Base-by-base conservation (phyloP, 2,888 invertebrate species). In the Steinernema scapterisci region DNA sequence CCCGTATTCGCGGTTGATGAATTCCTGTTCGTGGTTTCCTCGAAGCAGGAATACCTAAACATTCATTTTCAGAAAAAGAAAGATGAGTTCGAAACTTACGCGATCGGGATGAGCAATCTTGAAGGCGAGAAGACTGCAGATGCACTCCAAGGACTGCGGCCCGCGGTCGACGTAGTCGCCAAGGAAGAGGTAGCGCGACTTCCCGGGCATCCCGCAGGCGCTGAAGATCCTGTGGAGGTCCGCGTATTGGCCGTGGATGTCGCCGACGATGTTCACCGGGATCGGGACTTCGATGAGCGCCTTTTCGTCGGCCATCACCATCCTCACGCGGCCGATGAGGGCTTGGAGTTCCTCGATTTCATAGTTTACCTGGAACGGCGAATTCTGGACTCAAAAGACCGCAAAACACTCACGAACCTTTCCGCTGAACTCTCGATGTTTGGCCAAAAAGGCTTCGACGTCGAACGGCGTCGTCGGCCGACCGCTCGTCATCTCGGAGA, bases 161-260 rank as follows among this genome's bases (percentile, higher is more conserved):
- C 79, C 79, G 11, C 79, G 76, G 54, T 79, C 79, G 9, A 79
- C 78, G 48, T 79, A 79, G 54, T 79, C 79, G 19, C 79, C 79
- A 13, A 79, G 56, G 73, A 79, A 79, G n/a, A 79, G 74, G 45
- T 73, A 79, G 23, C 73, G 73, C 3, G 48, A n/a, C 38, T 73
- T 48, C 16, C 72, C 75, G 1, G 79, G 79, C 43, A 44, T 31
- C 13, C 79, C 79, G 19, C 79, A n/a, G 13, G 75, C 56, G 31
- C 43, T 51, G 70, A 79, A 79, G 16, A 79, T 76, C 21, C 78
- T 71, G 21, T 79, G 78, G 38, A 79, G 70, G 71, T 79, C 79
- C 25, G 27, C n/a, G 46, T 71, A 78, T 70, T 78, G 79, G 16
- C 79, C 79, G 63, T 79, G 79, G 25, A 79, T 77, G 70, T 79